Conservation (phyloP, 2,888 invertebrate genomes). For the Laothoe populi region DNA sequence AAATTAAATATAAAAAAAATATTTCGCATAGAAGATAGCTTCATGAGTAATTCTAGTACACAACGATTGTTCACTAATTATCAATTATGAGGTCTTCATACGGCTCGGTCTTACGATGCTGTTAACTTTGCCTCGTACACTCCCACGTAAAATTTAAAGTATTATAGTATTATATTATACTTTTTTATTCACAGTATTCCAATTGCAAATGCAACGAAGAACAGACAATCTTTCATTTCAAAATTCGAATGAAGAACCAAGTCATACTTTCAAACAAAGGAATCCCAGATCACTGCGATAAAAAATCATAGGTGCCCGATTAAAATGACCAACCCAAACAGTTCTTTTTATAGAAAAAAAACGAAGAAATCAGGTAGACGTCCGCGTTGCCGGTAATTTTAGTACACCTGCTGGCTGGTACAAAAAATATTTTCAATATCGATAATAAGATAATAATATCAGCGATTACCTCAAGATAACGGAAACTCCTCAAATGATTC, state of each 20-base stretch:
- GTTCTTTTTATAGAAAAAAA: constrained; percentile 5
- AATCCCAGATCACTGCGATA: not conserved
- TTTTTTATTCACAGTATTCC: not conserved
- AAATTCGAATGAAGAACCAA: not conserved
- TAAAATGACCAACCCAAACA: constrained; percentile 17
- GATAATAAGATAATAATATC: constrained; percentile 30
- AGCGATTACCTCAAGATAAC: constrained; percentile 38
- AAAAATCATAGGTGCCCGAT: not conserved
- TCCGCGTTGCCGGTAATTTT: constrained; percentile 12
- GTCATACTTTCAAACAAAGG: not conserved
- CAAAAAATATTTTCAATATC: constrained; percentile 15
- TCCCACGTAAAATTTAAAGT: no score
- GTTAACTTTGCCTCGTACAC: no score
- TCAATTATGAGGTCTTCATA: no score
- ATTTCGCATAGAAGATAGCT: no score
- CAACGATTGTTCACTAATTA: no score
- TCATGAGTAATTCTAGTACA: no score
- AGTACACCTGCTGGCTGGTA: constrained; percentile 19
- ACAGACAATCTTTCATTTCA: not conserved
- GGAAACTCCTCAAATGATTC: constrained; percentile 42
- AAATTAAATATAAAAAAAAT: no score
- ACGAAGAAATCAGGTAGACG: constrained; percentile 17
- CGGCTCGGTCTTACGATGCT: no score
- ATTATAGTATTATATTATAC: no score
- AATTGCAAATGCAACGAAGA: not conserved